Evolutionary conservation across 2,888 invertebrate genomes (phyloP).

Genomic region (Bimastos eiseni): DNA sequence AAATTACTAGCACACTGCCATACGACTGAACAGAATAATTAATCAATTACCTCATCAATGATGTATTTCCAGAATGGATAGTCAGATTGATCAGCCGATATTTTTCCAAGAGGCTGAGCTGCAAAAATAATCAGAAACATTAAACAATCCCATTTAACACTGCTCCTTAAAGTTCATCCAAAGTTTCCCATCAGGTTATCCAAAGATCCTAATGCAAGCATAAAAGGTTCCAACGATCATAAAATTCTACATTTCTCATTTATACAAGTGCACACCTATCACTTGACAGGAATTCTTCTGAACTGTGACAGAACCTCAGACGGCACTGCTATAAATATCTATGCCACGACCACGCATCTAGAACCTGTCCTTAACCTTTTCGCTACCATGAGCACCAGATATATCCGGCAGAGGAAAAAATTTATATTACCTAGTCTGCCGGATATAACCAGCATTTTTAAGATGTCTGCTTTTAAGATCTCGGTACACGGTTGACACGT

Average conservation of each 20-base stretch:
- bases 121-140: not conserved
- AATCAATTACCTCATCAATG: conserved; percentile 30
- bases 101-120: not conserved
- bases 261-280: not conserved
- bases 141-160: not conserved
- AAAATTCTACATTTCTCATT: not conserved
- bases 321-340: too few species aligned
- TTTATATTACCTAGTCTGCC: too few species aligned
- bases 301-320: too few species aligned
- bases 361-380: too few species aligned
- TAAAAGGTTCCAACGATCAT: not conserved
- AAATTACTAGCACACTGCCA: not conserved
- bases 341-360: too few species aligned
- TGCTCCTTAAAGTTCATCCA: not conserved
- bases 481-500: too few species aligned
- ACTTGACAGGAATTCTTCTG: not conserved
- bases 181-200: not conserved
- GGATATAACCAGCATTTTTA: too few species aligned
- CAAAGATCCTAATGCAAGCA: not conserved
- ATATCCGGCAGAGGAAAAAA: too few species aligned
- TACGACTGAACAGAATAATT: not conserved
- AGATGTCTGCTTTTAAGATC: too few species aligned
- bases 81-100: not conserved
- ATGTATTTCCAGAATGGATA: conserved; percentile 27
- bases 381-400: too few species aligned